These are phyloP conservation scores for Phoenicopterus ruber DNA, from an alignment of 2,113 vertebrate genomes.

Conservation along the genomic window DNA sequence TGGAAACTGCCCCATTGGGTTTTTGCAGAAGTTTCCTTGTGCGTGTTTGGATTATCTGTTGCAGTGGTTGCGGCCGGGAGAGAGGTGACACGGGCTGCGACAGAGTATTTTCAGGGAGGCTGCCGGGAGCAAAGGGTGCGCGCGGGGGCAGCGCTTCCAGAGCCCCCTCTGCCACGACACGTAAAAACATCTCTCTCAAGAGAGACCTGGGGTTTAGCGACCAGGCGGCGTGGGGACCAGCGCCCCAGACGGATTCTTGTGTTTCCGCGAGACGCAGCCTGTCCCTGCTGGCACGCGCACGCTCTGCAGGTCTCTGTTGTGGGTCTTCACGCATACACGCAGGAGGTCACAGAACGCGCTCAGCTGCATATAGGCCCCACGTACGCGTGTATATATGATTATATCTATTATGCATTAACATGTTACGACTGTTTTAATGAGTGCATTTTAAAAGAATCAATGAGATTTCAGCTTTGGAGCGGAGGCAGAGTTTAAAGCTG, in stretches of 20 bases:
- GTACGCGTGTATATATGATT: fast-evolving
- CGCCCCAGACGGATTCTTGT: neutral
- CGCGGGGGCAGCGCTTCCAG: neutral
- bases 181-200: neutral
- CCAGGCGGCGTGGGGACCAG: neutral
- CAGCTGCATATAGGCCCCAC: neutral
- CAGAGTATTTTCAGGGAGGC: neutral
- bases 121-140: neutral
- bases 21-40: neutral
- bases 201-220: neutral
- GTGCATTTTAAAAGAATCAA: neutral
- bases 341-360: fast-evolving
- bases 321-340: neutral
- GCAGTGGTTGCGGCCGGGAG: neutral
- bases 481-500: neutral
- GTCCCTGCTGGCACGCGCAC: neutral
- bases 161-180: neutral
- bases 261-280: neutral
- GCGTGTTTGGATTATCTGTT: neutral
- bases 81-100: neutral
- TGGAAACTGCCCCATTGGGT: neutral
- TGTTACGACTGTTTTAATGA: neutral
- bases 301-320: neutral
- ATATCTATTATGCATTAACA: neutral
- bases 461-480: neutral